phyloP scores from a whole-genome alignment of 2,113 vertebrate species.

The Psilopsiagon aurifrons region DNA sequence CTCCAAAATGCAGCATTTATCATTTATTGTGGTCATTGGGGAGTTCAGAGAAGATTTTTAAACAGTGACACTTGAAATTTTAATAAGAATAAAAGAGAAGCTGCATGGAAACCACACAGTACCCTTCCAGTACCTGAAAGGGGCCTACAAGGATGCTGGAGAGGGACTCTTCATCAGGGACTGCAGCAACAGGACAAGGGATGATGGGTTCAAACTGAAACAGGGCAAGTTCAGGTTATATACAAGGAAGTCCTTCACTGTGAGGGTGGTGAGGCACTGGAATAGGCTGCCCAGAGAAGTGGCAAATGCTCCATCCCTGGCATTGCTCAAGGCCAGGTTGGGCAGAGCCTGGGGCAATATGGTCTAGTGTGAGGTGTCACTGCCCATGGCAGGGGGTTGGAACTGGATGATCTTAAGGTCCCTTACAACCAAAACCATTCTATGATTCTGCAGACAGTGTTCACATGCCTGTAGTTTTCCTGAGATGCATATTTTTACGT shows the following conservation, averaged over 20 bases:
- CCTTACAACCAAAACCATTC: background rate
- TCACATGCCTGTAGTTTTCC: fast-evolving
- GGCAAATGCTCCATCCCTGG: background rate
- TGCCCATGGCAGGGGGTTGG: background rate
- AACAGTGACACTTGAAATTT: background rate
- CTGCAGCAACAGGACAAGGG: background rate
- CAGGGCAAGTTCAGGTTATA: background rate
- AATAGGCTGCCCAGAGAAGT: background rate
- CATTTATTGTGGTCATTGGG: background rate
- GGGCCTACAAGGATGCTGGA: background rate
- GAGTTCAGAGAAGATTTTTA: background rate
- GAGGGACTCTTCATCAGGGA: background rate
- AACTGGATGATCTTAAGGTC: background rate
- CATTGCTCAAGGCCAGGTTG: background rate
- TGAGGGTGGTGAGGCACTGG: too few relatives aligned
- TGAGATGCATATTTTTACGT: background rate
- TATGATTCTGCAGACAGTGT: background rate
- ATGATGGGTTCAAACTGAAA: background rate
- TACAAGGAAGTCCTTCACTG: background rate
- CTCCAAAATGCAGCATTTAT: background rate
- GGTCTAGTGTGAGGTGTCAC: background rate
- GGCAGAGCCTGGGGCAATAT: too few relatives aligned
- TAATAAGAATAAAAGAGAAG: background rate
- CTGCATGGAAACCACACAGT: background rate
- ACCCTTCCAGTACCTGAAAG: background rate